Evolutionary conservation across 2,888 invertebrate genomes (phyloP).

Genomic region (Tenthredo scrophulariae): DNA sequence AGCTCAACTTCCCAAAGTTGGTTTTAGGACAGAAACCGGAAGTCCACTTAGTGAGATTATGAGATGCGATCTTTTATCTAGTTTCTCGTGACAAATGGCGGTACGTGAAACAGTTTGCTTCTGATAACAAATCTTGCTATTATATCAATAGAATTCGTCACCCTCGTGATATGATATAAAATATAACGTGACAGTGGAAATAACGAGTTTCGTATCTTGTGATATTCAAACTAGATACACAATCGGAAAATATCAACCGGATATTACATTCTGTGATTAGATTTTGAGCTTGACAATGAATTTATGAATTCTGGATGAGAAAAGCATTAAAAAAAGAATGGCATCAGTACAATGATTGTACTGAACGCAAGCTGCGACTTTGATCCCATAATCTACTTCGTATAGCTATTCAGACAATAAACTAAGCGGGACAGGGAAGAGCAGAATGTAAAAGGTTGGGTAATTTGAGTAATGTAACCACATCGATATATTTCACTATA

Average conservation of each 20-base stretch:
- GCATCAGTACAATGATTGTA: background rate
- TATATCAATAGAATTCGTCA: background rate
- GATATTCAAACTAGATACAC: background rate
- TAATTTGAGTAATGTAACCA: slow-evolving; percentile 19
- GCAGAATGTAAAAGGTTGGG: background rate
- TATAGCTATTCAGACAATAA: background rate
- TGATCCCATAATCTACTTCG: slow-evolving; percentile 4
- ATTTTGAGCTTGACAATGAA: background rate
- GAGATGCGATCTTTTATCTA: background rate
- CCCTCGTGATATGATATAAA: background rate
- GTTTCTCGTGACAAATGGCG: background rate
- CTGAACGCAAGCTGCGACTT: background rate
- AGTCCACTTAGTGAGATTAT: background rate
- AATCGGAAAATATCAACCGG: background rate
- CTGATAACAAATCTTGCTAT: background rate
- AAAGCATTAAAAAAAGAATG: background rate
- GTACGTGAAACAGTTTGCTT: background rate
- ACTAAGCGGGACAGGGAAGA: background rate
- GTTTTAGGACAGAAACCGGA: background rate
- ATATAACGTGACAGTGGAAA: no score
- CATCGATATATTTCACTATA: background rate
- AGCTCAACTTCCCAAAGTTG: background rate
- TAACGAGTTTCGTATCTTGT: background rate
- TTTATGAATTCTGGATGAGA: background rate
- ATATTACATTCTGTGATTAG: background rate